Evolutionary conservation across 2,113 vertebrate genomes (phyloP), one percentile per base, ranked within the genome.

Genomic region (Willisornis vidua): DNA sequence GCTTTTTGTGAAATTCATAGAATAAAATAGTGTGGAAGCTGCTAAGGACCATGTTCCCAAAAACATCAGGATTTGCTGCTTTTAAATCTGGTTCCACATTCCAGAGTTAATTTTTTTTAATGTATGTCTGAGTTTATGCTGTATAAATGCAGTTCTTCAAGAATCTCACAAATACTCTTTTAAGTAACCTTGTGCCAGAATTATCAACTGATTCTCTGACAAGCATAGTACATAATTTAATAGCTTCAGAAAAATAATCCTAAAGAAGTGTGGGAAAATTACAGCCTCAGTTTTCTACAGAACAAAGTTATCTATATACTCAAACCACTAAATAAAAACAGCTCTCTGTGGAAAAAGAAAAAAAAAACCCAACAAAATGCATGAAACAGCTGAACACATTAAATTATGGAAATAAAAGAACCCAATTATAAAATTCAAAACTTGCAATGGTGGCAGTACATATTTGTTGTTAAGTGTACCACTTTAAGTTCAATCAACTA

Each of bases 321-420:
- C 93, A 96, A 96, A 96, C 78, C 57, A 91, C 85, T 91, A 96
- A 97, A 96, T 75, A 97, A 97, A 98, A 97, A 57, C 97, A 97
- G 87, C 74, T 85, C 85, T 85, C 87, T 85, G 78, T 74, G 55
- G 55, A 33, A 14, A 33, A 35, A 63, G 77, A 83, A 83, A 61
- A 55, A 58, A 2, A 39, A n/a, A n/a, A n/a, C 37, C 31, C 41
- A 65, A 63, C 37, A 87, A 91, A 89, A 70, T 85, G 5, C 31
- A 35, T 82, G 52, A 62, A 92, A 66, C 48, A 81, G 61, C 48
- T 82, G 72, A 96, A 73, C 43, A 70, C 33, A 67, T 73, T 86
- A 63, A 51, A 70, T 83, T 55, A 35, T 31, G 16, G 46, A 83
- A 85, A 90, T 82, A 49, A 71, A 92, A 65, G 1, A 85, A 85